Percentiles rank a stretch among this genome's conserved stretches.
These are phyloP conservation scores for Florisuga fusca DNA, from an alignment of 2,797 vertebrate species.

Conservation along the genomic window DNA sequence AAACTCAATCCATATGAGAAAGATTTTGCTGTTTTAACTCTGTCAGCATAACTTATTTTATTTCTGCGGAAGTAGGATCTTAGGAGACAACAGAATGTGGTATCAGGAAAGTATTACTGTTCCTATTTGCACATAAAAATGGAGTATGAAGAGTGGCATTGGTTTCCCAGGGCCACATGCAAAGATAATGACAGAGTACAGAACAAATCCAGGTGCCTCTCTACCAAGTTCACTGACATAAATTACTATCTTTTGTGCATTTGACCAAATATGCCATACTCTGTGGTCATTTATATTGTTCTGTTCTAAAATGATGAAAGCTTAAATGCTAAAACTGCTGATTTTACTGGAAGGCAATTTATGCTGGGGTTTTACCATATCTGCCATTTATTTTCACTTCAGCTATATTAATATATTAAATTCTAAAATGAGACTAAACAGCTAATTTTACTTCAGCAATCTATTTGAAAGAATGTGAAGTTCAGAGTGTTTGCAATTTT, in stretches of 20 bases:
- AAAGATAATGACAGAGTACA: neutral
- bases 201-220: neutral
- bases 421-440: conserved; percentile 23
- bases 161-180: neutral
- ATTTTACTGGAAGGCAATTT: neutral
- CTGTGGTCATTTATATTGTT: neutral
- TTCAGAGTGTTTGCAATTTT: conserved; percentile 1
- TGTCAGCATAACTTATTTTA: neutral
- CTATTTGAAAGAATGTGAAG: neutral
- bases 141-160: neutral
- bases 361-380: neutral
- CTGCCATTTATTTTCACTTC: neutral
- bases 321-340: neutral
- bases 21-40: neutral
- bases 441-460: neutral
- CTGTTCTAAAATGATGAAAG: neutral
- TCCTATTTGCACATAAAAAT: neutral
- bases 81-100: neutral
- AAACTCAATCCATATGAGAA: neutral
- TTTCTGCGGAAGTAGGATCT: neutral
- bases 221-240: neutral
- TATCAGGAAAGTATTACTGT: neutral
- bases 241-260: neutral
- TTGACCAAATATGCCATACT: neutral
- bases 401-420: conserved; percentile 1